phyloP scores from a whole-genome alignment of 2,797 vertebrate species.

The Nyctibius grandis region DNA sequence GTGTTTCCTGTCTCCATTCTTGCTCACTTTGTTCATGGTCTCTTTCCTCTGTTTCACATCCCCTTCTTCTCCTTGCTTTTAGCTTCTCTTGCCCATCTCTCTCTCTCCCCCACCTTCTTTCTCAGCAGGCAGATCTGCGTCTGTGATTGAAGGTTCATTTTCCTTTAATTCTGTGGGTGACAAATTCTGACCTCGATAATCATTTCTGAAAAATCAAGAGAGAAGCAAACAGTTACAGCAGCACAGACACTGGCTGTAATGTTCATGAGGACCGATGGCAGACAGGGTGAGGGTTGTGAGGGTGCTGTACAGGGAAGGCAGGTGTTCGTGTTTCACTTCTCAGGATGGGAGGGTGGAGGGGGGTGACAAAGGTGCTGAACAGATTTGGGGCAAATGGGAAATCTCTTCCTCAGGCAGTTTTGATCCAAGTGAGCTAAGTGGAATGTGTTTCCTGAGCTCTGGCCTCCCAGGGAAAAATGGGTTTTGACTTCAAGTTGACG shows the following conservation, averaged over 20 bases:
- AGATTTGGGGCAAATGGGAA: not conserved
- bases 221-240: conserved; percentile 50
- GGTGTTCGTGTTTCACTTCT: not conserved
- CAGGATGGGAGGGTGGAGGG: not conserved
- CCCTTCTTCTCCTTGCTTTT: not conserved
- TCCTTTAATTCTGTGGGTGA: conserved; percentile 65
- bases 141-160: conserved; percentile 66
- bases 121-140: not conserved
- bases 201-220: conserved; percentile 71
- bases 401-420: not conserved
- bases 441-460: not conserved
- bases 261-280: not conserved
- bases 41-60: not conserved
- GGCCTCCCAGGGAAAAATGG: not conserved
- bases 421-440: not conserved
- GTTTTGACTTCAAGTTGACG: not conserved
- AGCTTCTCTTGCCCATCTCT: not conserved
- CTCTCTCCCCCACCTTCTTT: not conserved
- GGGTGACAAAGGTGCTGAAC: not conserved
- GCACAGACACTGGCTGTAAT: not conserved
- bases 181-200: conserved; percentile 64
- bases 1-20: not conserved
- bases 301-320: not conserved
- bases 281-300: not conserved
- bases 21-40: not conserved